Conservation (phyloP, 2,113 vertebrate genomes). For the Heloderma charlesbogerti region DNA sequence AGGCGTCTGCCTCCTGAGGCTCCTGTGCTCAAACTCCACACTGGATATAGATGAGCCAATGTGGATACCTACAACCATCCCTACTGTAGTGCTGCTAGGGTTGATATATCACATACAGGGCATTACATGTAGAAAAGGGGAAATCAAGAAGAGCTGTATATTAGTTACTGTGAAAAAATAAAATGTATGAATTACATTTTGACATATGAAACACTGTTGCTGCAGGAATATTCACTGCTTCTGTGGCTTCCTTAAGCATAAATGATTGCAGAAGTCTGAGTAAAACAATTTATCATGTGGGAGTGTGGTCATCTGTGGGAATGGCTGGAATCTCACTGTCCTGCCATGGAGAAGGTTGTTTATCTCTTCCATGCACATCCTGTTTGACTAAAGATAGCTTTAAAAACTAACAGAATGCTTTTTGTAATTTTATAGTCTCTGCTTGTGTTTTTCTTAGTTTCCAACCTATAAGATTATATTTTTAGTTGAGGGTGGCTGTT, state of each 20-base stretch:
- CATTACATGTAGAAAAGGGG: not conserved
- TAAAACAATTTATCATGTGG: not conserved
- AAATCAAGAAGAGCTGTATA: not conserved
- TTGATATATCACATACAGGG: not conserved
- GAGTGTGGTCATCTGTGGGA: not conserved
- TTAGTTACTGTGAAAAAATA: not conserved
- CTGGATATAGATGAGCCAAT: not conserved
- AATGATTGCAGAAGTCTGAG: not conserved
- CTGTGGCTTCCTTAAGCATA: not conserved
- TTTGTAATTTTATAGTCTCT: not conserved
- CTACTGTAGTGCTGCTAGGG: not conserved
- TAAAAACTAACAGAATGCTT: not conserved
- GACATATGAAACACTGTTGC: not conserved
- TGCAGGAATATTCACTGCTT: not conserved
- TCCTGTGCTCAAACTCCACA: not conserved
- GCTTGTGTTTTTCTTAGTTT: not conserved
- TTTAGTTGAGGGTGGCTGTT: not conserved
- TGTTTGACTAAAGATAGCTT: constrained; percentile 2
- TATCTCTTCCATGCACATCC: not conserved
- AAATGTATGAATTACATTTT: not conserved
- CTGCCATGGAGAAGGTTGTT: not conserved
- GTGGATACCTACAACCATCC: not conserved
- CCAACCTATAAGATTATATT: not conserved
- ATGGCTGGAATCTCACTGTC: not conserved
- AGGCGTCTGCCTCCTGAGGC: too few relatives aligned